These are phyloP conservation scores for Pachyrhynchus sulphureomaculatus DNA, from an alignment of 1,140 invertebrate genomes.

Conservation along the genomic window DNA sequence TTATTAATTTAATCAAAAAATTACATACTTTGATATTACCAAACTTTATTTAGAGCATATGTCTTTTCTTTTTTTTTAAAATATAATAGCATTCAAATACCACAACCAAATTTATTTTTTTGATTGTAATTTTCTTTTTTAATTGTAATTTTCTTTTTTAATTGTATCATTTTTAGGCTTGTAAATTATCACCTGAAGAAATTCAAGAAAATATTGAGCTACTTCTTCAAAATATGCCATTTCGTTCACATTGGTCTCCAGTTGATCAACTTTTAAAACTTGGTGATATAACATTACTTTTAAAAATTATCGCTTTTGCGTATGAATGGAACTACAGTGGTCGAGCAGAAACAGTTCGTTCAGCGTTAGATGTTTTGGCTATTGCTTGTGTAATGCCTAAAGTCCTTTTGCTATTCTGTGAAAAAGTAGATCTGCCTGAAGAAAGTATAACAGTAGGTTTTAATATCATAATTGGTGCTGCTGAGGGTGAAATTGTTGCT, in stretches of 20 bases:
- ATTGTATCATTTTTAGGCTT: constrained; percentile 65
- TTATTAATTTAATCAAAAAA: no score
- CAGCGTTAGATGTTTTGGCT: constrained; percentile 85
- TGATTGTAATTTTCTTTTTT: no score
- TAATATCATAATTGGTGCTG: constrained; percentile 78
- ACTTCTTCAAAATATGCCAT: constrained; percentile 74
- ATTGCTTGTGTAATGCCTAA: constrained; percentile 89
- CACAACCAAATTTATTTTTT: no score
- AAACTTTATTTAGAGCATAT: no score
- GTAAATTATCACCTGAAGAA: constrained; percentile 72
- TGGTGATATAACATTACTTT: constrained; percentile 78
- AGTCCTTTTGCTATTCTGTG: constrained; percentile 79
- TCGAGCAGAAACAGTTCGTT: constrained; percentile 84
- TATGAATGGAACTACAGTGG: constrained; percentile 91
- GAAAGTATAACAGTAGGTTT: constrained; percentile 71
- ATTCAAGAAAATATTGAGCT: constrained; percentile 82
- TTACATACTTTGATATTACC: no score
- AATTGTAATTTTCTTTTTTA: no score
- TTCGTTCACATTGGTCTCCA: constrained; percentile 78
- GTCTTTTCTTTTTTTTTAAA: no score
- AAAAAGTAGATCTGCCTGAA: constrained; percentile 75
- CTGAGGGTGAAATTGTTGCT: constrained; percentile 84
- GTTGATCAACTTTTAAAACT: constrained; percentile 83
- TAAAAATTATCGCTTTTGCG: constrained; percentile 85
- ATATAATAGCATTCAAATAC: no score